Conservation (phyloP, 2,888 invertebrate species). For the Leucozona laternaria region DNA sequence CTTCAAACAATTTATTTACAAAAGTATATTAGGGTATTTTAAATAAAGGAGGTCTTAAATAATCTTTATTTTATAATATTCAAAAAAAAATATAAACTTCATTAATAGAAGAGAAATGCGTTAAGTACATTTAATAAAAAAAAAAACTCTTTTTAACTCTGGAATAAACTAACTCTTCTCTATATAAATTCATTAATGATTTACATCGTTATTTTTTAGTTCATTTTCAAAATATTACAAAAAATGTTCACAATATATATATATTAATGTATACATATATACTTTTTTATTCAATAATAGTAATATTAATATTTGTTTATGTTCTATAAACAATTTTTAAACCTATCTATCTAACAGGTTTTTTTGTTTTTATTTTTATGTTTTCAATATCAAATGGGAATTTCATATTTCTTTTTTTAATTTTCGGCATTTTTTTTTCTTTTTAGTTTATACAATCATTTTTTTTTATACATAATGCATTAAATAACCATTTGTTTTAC, state of each 20-base stretch:
- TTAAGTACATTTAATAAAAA: constrained; percentile 64
- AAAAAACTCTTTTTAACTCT: constrained; percentile 35
- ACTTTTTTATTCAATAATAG: constrained; percentile 51
- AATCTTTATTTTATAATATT: not conserved
- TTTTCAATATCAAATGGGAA: constrained; percentile 70
- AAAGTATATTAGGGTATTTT: constrained; percentile 22
- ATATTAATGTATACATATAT: constrained; percentile 35
- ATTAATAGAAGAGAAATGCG: constrained; percentile 51
- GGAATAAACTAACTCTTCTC: constrained; percentile 46
- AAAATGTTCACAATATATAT: constrained; percentile 63
- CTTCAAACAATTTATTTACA: constrained; percentile 68
- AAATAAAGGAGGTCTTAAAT: constrained; percentile 5
- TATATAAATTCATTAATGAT: constrained; percentile 32
- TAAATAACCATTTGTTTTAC: constrained; percentile 73
- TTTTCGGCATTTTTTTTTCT: constrained; percentile 15
- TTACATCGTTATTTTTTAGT: constrained; percentile 20
- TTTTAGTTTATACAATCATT: constrained; percentile 43
- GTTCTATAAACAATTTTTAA: constrained; percentile 70
- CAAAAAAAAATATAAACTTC: constrained; percentile 28
- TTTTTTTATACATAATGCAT: constrained; percentile 46
- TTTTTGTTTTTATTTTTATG: constrained; percentile 25
- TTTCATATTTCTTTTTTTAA: constrained; percentile 33
- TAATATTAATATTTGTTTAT: constrained; percentile 27
- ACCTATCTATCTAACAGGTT: constrained; percentile 68
- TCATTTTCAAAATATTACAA: constrained; percentile 64